Evolutionary conservation across 2,888 invertebrate species (phyloP).

Genomic region (Neoitamus cyanurus): DNA sequence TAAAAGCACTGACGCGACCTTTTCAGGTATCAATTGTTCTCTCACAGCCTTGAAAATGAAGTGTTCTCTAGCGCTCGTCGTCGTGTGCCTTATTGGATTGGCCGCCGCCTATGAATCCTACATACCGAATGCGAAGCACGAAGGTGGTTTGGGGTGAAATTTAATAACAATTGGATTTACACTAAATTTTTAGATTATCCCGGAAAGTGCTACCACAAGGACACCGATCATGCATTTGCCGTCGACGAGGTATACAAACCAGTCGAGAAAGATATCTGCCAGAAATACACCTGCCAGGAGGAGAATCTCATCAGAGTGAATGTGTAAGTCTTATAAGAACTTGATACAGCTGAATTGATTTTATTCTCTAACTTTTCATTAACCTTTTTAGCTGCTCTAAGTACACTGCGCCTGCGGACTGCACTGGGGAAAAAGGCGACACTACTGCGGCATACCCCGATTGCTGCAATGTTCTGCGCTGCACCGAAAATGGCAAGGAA

Average conservation of each 20-base stretch:
- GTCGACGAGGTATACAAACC: slow-evolving; percentile 15
- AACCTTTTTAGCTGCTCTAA: background rate
- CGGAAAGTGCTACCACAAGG: slow-evolving; percentile 9
- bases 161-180: background rate
- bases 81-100: background rate
- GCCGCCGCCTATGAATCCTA: background rate
- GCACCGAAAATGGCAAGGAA: background rate
- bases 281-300: background rate
- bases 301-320: slow-evolving; percentile 17
- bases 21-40: background rate
- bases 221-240: background rate
- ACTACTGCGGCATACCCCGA: background rate
- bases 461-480: background rate
- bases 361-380: too few relatives aligned
- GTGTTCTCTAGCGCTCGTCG: background rate
- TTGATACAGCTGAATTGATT: background rate
- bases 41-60: slow-evolving; percentile 6
- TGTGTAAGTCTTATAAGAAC: background rate
- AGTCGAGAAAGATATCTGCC: background rate
- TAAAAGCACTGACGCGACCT: background rate
- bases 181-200: background rate
- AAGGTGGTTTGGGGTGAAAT: background rate
- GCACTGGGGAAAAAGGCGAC: background rate
- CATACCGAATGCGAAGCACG: background rate
- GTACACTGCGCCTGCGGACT: background rate